A percentile compares a stretch with the other conserved stretches of the same genome.
These are phyloP conservation scores for Ellobius talpinus DNA, from an alignment of 2,113 vertebrate genomes.

Conservation along the genomic window DNA sequence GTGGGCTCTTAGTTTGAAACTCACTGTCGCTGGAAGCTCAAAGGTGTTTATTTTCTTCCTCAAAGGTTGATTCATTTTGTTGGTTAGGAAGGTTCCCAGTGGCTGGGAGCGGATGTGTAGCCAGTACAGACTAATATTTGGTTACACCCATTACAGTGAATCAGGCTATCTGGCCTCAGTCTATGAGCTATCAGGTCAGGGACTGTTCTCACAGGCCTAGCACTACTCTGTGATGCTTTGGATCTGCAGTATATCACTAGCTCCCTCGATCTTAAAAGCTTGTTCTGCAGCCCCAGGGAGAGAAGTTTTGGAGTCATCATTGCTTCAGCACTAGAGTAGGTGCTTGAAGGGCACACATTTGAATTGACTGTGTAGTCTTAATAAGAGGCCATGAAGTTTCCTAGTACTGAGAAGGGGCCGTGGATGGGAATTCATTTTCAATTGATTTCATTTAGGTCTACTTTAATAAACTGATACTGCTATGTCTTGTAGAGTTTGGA, in stretches of 20 bases:
- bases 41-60: not conserved
- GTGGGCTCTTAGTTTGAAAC: not conserved
- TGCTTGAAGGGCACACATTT: not conserved
- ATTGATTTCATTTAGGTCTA: slow-evolving; percentile 3
- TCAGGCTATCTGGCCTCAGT: not conserved
- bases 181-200: not conserved
- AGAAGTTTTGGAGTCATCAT: not conserved
- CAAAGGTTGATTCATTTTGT: not conserved
- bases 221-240: not conserved
- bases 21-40: not conserved
- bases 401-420: not conserved
- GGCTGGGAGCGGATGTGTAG: not conserved
- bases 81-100: not conserved
- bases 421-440: not conserved
- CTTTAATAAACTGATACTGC: not conserved
- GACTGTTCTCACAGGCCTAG: not conserved
- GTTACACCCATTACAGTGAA: not conserved
- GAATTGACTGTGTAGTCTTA: not conserved
- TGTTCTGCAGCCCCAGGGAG: not conserved
- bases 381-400: not conserved
- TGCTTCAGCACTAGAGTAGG: not conserved
- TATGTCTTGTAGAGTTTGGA: not conserved
- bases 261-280: not conserved
- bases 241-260: not conserved
- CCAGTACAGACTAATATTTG: not conserved